Evolutionary conservation across 2,113 vertebrate genomes (phyloP).

Genomic region (Crotalus tigris): DNA sequence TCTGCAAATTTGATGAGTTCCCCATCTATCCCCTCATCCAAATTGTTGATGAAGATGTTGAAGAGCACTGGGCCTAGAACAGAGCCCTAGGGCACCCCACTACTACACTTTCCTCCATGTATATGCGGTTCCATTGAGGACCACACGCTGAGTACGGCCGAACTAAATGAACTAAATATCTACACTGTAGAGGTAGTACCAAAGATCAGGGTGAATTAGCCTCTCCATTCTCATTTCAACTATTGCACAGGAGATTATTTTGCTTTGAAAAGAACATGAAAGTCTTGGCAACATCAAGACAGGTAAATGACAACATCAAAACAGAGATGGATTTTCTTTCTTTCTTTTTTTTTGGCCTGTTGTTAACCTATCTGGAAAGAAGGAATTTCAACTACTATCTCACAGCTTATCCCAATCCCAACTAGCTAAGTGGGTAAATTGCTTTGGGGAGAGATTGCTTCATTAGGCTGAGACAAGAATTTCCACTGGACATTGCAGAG

Average conservation of each 20-base stretch:
- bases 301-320: neutral
- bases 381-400: neutral
- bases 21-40: too few species aligned
- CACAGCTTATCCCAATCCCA: neutral
- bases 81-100: too few species aligned
- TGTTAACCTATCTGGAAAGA: slow-evolving; percentile 23
- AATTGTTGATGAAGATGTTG: too few species aligned
- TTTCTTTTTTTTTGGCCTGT: slow-evolving; percentile 6
- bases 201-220: neutral
- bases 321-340: neutral
- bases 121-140: too few species aligned
- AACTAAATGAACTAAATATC: neutral
- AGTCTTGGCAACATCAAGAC: neutral
- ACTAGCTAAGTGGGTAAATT: neutral
- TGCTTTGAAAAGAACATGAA: slow-evolving; percentile 9
- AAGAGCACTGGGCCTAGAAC: too few species aligned
- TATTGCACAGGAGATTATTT: neutral
- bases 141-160: too few species aligned
- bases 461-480: neutral
- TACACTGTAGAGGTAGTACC: neutral
- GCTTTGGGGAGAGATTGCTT: neutral
- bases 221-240: neutral
- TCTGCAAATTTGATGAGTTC: too few species aligned
- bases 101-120: too few species aligned
- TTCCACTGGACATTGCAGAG: neutral